These are phyloP conservation scores for Paraescarpia echinospica DNA, from an alignment of 1,140 invertebrate genomes.

Conservation along the genomic window DNA sequence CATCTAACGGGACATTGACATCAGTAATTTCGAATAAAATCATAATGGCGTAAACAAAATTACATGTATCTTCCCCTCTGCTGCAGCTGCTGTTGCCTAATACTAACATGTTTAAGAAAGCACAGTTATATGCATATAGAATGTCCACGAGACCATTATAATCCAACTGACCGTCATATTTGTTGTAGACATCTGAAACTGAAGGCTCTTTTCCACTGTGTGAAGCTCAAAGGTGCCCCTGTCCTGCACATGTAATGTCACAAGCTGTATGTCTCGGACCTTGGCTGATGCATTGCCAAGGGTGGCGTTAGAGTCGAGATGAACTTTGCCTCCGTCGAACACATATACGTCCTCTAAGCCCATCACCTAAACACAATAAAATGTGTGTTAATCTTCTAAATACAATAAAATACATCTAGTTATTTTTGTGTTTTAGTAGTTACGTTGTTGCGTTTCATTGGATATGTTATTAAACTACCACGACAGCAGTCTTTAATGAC, in stretches of 20 bases:
- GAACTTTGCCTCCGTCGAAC: constrained; percentile 40
- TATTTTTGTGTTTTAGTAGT: too few species aligned
- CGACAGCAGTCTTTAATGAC: too few species aligned
- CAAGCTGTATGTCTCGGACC: constrained; percentile 32
- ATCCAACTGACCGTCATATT: constrained; percentile 36
- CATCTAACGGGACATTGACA: too few species aligned
- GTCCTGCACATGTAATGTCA: constrained; percentile 45
- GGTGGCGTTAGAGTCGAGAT: constrained; percentile 40
- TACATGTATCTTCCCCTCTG: too few species aligned
- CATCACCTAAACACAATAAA: constrained; percentile 32
- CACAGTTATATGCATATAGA: background rate
- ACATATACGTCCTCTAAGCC: constrained; percentile 47
- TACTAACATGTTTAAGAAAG: too few species aligned
- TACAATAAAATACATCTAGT: too few species aligned
- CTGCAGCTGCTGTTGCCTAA: too few species aligned
- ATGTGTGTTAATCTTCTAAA: background rate
- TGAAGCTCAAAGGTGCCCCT: constrained; percentile 41
- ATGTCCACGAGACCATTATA: background rate
- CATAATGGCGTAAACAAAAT: too few species aligned
- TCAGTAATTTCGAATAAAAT: too few species aligned
- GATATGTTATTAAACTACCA: too few species aligned
- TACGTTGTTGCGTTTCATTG: too few species aligned
- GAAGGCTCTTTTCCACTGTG: constrained; percentile 31
- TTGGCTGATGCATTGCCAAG: constrained; percentile 31
- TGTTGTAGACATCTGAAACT: constrained; percentile 36